Evolutionary conservation across 64 coral and sea anemone species (phyloP), one percentile per base, ranked within the genome.

Genomic region (Orbicella faveolata): DNA sequence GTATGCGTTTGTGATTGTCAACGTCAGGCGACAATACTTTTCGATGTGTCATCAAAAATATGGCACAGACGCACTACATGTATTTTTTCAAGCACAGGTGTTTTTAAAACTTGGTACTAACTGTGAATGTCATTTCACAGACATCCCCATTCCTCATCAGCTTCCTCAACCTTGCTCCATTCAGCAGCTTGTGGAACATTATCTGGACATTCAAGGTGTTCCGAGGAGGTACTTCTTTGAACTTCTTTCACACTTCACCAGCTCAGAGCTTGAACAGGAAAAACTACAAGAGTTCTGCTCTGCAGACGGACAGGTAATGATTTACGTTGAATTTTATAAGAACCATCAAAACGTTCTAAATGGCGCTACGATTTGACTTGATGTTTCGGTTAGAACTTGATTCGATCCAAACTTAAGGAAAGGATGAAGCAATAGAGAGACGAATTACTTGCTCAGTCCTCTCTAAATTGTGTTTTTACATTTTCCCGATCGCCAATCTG

Each of bases 191-290:
- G 91, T 99, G 36, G 94, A 99, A 66, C 84, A 96, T 63, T 96
- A 99, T 87, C 75, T 95, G 11, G 97, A 99, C 59, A 94, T 99
- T 33, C 97, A 99, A 72, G 94, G 97, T 6, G 93, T 90, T 37
- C 97, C 97, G 30, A 87, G 94, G 26, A 93, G 97, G 70, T 99
- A 99, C 75, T 99, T 96, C 87, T 99, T 99, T 89, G 97, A 99
- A 74, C 57, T 99, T 4, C 82, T 99, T 17, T 99, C 97, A 59
- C 97, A 96, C 75, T 83, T 96, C 36, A 96, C 97, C n/a, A 93
- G 88, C 54, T 96, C 97, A 78, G 97, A 99, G 8, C 79, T 99
- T 80, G 97, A 99, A 86, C 89, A 89, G 88, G 97, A 99, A 80
- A 99, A 99, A 62, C 94, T 99, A 14, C 90, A 93, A 82, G 97